Base-by-base conservation (phyloP, 2,888 invertebrate species). In the Teinopalpus imperialis region DNA sequence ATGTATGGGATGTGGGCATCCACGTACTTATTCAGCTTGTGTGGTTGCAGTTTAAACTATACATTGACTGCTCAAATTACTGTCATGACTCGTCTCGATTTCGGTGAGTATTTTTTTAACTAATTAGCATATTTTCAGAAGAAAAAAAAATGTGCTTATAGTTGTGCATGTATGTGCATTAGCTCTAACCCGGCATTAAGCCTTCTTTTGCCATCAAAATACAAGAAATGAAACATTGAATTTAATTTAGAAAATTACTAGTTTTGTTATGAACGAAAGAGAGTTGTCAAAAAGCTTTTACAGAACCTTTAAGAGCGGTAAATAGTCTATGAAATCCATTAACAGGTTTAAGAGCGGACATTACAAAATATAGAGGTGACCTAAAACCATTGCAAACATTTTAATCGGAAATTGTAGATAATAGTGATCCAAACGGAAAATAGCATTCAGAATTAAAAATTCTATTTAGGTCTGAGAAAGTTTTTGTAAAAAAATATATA, bases 221-320 rank as follows among this genome's bases (percentile, higher is more conserved):
- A 24, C 9, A 4, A 24, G 1, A 29, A 23, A 1, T 2, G 7
- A 39, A 12, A 39, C 2, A n/a, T 27, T 20, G 16, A 2, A 41
- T 9, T 24, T 16, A 41, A 41, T 24, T 42, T 16, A 26, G 4
- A 20, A 27, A 32, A 42, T 20, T 13, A 18, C 16, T 1, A 9
- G 5, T 41, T 23, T 40, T 1, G 10, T 20, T 13, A 20, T 32
- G 9, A 43, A 43, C 8, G 34, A 36, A 37, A 67, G 64, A 69
- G 69, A 77, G 67, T 72, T 82, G 85, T 82, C 83, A 77, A 75
- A 85, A 85, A 81, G 81, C 82, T 86, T 85, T 85, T 82, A 83
- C 73, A 79, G 66, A 68, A 69, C 64, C 74, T 66, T 66, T 67
- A 71, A 73, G 66, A 73, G 64, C 54, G 57, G 53, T 73, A 69